phyloP scores from a whole-genome alignment of 1,140 invertebrate species.

The Drosophila melanogaster region DNA sequence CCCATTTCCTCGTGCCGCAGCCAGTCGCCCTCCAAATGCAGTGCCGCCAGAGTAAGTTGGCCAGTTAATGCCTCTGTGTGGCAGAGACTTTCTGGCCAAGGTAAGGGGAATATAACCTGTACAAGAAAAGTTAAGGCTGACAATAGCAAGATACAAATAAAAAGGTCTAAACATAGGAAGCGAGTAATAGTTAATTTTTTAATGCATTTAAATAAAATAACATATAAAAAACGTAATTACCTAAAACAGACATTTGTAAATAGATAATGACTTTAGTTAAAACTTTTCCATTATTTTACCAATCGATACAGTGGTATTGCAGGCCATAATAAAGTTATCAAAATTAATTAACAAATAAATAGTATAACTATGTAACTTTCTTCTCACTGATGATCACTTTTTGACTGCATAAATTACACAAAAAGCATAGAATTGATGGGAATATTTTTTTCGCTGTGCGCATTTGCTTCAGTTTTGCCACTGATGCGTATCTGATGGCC shows the following conservation, averaged over 20 bases:
- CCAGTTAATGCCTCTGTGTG: slow-evolving; percentile 15
- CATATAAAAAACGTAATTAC: neutral
- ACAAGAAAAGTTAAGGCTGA: neutral
- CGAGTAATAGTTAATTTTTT: too few species aligned
- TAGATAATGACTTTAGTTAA: too few species aligned
- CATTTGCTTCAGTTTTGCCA: slow-evolving; percentile 54
- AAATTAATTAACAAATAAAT: too few species aligned
- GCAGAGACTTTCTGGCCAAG: slow-evolving; percentile 9
- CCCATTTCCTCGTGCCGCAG: slow-evolving; percentile 42
- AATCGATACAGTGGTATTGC: too few species aligned
- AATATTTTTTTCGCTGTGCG: slow-evolving; percentile 55
- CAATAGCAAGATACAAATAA: too few species aligned
- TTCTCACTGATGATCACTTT: neutral
- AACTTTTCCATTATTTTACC: too few species aligned
- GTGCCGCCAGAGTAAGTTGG: slow-evolving; percentile 37
- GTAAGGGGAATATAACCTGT: neutral
- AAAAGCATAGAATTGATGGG: neutral
- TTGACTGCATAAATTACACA: neutral
- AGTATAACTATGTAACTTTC: too few species aligned
- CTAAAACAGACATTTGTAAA: too few species aligned
- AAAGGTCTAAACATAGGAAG: too few species aligned
- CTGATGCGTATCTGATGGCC: slow-evolving; percentile 71
- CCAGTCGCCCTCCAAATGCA: slow-evolving; percentile 44
- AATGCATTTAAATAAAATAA: too few species aligned
- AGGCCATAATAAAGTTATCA: too few species aligned